phyloP scores from a whole-genome alignment of 2,888 invertebrate genomes.

The Phyllotreta cruciferae region DNA sequence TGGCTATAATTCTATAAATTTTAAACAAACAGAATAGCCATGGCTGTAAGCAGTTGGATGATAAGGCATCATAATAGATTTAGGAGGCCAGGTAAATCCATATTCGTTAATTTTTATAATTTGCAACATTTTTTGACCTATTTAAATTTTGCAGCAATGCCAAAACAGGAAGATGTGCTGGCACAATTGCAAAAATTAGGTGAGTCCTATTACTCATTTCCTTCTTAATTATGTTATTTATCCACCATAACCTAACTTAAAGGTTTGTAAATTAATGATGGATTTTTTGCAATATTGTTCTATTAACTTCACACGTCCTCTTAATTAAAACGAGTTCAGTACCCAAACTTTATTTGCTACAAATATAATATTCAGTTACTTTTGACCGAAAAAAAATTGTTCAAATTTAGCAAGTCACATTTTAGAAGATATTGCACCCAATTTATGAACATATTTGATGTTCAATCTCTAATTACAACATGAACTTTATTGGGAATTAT shows the following conservation, averaged over 20 bases:
- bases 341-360: not conserved
- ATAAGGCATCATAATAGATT: slow-evolving; percentile 61
- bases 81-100: slow-evolving; percentile 56
- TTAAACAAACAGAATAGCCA: slow-evolving; percentile 40
- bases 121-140: slow-evolving; percentile 17
- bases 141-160: slow-evolving; percentile 60
- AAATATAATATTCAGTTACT: no score
- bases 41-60: slow-evolving; percentile 66
- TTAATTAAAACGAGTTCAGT: not conserved
- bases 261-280: slow-evolving; percentile 7
- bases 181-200: slow-evolving; percentile 44
- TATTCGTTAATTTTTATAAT: slow-evolving; percentile 28
- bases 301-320: not conserved
- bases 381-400: no score
- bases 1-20: slow-evolving; percentile 34
- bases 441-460: no score
- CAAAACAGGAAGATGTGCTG: slow-evolving; percentile 60
- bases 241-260: slow-evolving; percentile 10
- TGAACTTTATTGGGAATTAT: not conserved
- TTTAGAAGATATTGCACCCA: no score
- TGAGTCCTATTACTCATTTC: slow-evolving; percentile 40
- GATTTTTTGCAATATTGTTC: not conserved
- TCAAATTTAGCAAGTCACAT: no score
- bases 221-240: slow-evolving; percentile 19
- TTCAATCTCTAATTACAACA: not conserved